Evolutionary conservation across 1,140 invertebrate genomes (phyloP).

Genomic region (Pantala flavescens): DNA sequence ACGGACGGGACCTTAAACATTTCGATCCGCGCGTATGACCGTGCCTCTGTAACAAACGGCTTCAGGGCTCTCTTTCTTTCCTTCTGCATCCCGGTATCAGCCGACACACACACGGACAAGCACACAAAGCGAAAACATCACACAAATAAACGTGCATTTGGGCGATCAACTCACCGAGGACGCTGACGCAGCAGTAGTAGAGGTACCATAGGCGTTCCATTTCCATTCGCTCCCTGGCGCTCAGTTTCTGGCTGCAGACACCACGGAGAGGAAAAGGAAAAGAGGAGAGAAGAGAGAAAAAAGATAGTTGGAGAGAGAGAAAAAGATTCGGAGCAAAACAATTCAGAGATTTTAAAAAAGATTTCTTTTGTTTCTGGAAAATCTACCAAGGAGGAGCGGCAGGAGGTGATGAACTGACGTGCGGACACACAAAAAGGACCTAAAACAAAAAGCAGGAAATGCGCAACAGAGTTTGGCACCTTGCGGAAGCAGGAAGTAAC

Average conservation of each 20-base stretch:
- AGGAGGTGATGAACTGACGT: neutral
- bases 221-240: slow-evolving; percentile 26
- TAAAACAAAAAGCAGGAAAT: slow-evolving; percentile 2
- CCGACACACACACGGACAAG: too few relatives aligned
- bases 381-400: neutral
- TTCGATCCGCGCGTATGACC: too few relatives aligned
- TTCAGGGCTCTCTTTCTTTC: too few relatives aligned
- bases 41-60: too few relatives aligned
- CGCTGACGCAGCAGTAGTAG: slow-evolving; percentile 29
- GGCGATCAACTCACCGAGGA: slow-evolving; percentile 25
- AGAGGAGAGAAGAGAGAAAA: slow-evolving; percentile 7
- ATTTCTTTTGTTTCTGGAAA: neutral
- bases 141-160: neutral
- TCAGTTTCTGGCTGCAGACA: slow-evolving; percentile 24
- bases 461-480: too few relatives aligned
- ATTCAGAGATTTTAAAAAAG: neutral
- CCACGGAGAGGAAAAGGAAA: neutral
- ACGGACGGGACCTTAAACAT: too few relatives aligned
- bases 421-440: slow-evolving; percentile 12
- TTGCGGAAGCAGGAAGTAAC: too few relatives aligned
- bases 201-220: slow-evolving; percentile 30
- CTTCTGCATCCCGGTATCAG: too few relatives aligned
- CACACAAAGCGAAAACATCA: too few relatives aligned
- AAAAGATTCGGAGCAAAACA: neutral
- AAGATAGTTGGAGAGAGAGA: neutral